Evolutionary conservation across 2,113 vertebrate species (phyloP), one percentile per base, ranked within the genome.

Genomic region (Psettodes erumei): DNA sequence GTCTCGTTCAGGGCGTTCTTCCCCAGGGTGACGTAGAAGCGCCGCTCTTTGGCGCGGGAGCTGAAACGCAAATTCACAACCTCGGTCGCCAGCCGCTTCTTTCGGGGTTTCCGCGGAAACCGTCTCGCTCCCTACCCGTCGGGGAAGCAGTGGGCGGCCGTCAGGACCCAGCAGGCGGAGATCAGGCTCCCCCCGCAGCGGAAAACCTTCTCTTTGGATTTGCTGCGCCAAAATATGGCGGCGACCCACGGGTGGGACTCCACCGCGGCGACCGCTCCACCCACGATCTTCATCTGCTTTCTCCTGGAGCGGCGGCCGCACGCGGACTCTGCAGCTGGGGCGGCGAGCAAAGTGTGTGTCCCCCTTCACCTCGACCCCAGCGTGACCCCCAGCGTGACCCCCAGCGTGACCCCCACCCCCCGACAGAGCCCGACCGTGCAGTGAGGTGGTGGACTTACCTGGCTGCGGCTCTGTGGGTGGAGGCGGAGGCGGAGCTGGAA

Each of bases 211-310:
- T 78, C 50, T 10, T 15, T 56, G 11, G 73, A 65, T 48, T 33
- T 82, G 40, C 3, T 65, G 2, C 51, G 92, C 45, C 90, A 85
- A 67, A 95, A 96, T 79, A 98, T 95, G 62, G 94, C 93, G 3
- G 95, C 96, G 37, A 96, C 85, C 97, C 97, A 99, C 1, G 97
- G 97, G 81, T 99, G 97, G 38, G 93, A 92, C 68, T 97, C 95
- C 18, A 95, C 82, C 0, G 88, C 40, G 40, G 94, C 88, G 18
- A 83, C 72, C 2, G 60, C 83, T 48, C 97, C 97, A 0, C 96
- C 95, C 19, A 97, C 90, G 6, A 99, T 96, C 93, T 97, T 98
- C 87, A 92, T 93, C 68, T 87, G 92, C 74, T 83, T 95, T 7
- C 61, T 93, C n/a, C 55, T 88, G n/a, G 69, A 51, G 37, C 94